Percentiles rank a stretch among this genome's conserved stretches.
These are phyloP conservation scores for Reticulitermes speratus DNA, from an alignment of 1,140 invertebrate species.

Conservation along the genomic window DNA sequence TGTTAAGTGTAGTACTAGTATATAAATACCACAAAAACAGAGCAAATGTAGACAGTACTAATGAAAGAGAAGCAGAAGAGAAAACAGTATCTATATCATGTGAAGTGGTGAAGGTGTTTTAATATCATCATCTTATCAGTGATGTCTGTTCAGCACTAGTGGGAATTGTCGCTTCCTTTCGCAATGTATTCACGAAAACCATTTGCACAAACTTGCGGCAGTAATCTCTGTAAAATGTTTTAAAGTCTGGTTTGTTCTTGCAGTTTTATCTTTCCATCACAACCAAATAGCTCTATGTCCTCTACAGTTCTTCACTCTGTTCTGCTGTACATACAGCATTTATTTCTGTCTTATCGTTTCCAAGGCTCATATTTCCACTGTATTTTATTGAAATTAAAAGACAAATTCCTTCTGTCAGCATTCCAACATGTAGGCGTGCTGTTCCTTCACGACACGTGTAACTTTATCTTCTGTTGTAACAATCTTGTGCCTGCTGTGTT, in stretches of 20 bases:
- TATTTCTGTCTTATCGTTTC: not conserved
- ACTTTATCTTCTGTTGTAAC: no score
- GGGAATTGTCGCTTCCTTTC: not conserved
- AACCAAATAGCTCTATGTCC: not conserved
- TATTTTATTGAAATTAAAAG: not conserved
- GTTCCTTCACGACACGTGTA: no score
- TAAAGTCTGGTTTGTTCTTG: not conserved
- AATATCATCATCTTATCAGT: no score
- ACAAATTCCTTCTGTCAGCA: not conserved
- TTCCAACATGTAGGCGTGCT: not conserved
- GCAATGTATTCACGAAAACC: not conserved
- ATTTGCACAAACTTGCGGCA: not conserved
- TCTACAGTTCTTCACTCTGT: not conserved
- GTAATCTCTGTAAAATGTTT: not conserved
- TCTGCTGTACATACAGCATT: not conserved
- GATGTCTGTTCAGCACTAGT: not conserved
- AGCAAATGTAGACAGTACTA: no score
- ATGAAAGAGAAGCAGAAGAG: no score
- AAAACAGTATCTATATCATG: no score
- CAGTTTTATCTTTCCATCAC: not conserved
- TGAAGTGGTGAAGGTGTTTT: no score
- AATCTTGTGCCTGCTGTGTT: no score
- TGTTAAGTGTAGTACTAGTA: no score
- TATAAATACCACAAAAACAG: no score
- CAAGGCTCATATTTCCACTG: not conserved